Evolutionary conservation across 2,113 vertebrate genomes (phyloP).

Genomic region (Mormoops blainvillei): DNA sequence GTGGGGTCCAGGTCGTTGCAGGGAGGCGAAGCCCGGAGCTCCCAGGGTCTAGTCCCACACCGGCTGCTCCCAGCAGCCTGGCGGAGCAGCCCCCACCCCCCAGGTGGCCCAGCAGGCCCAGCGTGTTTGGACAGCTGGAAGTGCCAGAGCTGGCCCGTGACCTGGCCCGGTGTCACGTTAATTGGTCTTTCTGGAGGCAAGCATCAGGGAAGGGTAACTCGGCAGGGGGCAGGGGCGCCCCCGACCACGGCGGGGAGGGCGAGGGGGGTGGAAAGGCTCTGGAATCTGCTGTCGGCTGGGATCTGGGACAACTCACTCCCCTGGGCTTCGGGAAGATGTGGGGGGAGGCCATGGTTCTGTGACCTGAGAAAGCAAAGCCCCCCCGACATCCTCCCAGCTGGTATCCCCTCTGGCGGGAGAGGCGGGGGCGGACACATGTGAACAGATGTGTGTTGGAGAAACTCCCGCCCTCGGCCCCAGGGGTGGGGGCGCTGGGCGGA

Average conservation of each 20-base stretch:
- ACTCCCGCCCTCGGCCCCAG: neutral
- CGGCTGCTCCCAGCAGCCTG: neutral
- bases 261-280: neutral
- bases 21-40: neutral
- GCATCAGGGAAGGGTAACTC: neutral
- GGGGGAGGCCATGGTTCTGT: neutral
- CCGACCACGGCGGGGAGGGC: accelerated
- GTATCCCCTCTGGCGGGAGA: neutral
- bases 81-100: neutral
- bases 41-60: neutral
- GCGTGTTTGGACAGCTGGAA: constrained; percentile 42
- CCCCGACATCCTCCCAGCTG: accelerated
- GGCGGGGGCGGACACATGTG: neutral
- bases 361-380: neutral
- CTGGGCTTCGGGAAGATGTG: neutral
- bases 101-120: neutral
- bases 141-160: neutral
- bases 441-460: neutral
- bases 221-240: neutral
- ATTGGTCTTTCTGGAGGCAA: neutral
- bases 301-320: neutral
- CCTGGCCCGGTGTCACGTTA: neutral
- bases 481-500: neutral
- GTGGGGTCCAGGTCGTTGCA: accelerated
- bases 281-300: neutral